These are phyloP conservation scores for Panthera uncia DNA, from an alignment of 2,113 vertebrate genomes.

Conservation along the genomic window DNA sequence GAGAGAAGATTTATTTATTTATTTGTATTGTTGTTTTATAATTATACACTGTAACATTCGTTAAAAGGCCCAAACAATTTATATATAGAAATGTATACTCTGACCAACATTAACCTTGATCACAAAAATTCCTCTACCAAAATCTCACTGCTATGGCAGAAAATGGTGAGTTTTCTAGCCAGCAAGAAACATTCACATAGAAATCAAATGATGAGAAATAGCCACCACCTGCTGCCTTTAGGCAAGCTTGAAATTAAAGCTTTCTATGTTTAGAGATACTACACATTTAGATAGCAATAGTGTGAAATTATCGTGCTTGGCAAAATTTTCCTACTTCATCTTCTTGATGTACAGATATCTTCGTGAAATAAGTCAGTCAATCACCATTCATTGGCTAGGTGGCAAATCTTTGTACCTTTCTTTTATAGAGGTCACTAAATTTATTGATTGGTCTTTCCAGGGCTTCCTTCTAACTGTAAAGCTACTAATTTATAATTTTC, in stretches of 20 bases:
- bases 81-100: neutral
- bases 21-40: neutral
- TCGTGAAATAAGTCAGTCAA: neutral
- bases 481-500: neutral
- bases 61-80: neutral
- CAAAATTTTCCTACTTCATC: neutral
- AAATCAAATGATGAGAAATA: constrained; percentile 39
- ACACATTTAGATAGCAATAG: neutral
- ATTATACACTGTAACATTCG: neutral
- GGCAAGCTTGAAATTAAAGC: constrained; percentile 6
- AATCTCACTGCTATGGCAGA: neutral
- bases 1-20: neutral
- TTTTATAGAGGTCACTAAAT: neutral
- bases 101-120: neutral
- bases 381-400: neutral
- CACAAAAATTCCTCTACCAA: constrained; percentile 9
- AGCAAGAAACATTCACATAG: constrained; percentile 5
- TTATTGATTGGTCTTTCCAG: neutral
- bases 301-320: constrained; percentile 18
- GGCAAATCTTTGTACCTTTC: neutral
- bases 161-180: neutral
- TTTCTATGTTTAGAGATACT: constrained; percentile 37
- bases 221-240: constrained; percentile 58
- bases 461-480: neutral
- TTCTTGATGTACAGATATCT: neutral